Conservation (phyloP, 2,797 vertebrate genomes). For the Chelmon rostratus region DNA sequence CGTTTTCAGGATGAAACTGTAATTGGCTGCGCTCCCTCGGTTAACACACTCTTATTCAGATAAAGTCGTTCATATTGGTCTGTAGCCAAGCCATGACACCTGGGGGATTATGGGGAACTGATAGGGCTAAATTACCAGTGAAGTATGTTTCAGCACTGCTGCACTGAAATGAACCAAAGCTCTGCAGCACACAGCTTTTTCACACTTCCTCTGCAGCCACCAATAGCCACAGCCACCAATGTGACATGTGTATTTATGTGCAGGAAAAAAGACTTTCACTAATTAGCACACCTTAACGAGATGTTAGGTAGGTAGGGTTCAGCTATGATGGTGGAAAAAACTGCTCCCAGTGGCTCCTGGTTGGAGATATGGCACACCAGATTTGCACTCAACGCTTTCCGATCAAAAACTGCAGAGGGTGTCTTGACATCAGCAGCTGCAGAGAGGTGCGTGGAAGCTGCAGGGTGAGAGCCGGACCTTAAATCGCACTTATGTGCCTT, state of each 20-base stretch:
- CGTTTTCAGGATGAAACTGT: slow-evolving; percentile 24
- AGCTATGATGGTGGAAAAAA: slow-evolving; percentile 14
- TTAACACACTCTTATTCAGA: slow-evolving; percentile 46
- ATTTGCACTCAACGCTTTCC: slow-evolving; percentile 40
- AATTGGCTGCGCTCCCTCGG: slow-evolving; percentile 28
- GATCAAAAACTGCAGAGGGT: slow-evolving; percentile 26
- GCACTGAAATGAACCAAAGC: slow-evolving; percentile 33
- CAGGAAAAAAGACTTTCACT: slow-evolving; percentile 6
- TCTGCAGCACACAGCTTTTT: slow-evolving; percentile 18
- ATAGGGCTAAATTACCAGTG: slow-evolving; percentile 53
- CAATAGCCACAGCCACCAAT: background rate
- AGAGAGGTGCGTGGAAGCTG: slow-evolving; percentile 50
- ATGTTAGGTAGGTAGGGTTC: background rate
- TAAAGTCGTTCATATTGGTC: slow-evolving; percentile 41
- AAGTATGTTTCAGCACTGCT: slow-evolving; percentile 40
- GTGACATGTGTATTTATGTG: background rate
- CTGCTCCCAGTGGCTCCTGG: slow-evolving; percentile 12
- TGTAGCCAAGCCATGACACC: slow-evolving; percentile 48
- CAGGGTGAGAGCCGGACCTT: slow-evolving; percentile 47
- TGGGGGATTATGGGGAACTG: slow-evolving; percentile 46
- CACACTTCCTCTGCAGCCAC: background rate
- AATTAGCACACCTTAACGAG: slow-evolving; percentile 18
- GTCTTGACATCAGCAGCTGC: slow-evolving; percentile 49
- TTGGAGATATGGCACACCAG: slow-evolving; percentile 8
- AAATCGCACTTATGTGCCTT: slow-evolving; percentile 46